These are phyloP conservation scores for Agrypnia vestita DNA, from an alignment of 1,140 invertebrate species.

Conservation along the genomic window DNA sequence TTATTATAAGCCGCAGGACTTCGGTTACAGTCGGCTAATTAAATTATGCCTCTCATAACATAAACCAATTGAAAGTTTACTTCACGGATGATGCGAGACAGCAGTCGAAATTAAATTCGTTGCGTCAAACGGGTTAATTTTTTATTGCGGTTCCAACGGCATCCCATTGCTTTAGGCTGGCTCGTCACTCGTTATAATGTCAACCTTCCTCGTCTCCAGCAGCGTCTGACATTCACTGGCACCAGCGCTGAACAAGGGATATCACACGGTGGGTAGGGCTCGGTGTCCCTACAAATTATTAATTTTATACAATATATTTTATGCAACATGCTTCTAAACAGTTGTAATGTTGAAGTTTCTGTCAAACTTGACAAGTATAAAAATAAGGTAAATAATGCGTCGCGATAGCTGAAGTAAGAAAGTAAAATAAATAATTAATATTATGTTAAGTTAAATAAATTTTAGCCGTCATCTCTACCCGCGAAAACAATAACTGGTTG, in stretches of 20 bases:
- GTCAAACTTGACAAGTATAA: too few species aligned
- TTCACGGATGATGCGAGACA: constrained; percentile 2
- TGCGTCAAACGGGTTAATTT: constrained; percentile 20
- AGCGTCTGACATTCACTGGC: constrained; percentile 8
- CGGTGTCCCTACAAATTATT: too few species aligned
- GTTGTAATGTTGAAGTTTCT: too few species aligned
- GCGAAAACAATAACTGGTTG: too few species aligned
- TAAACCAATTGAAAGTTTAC: constrained; percentile 37
- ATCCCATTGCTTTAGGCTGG: constrained; percentile 7
- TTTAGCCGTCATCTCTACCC: too few species aligned
- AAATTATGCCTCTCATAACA: constrained; percentile 8
- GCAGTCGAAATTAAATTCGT: not conserved
- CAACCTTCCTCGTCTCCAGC: constrained; percentile 22
- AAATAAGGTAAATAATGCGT: too few species aligned
- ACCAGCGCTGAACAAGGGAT: constrained; percentile 1
- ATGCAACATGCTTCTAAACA: too few species aligned
- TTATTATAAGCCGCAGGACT: not conserved
- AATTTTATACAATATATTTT: too few species aligned
- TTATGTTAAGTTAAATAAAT: too few species aligned
- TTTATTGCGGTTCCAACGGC: not conserved
- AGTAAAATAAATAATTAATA: too few species aligned
- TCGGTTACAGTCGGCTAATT: constrained; percentile 26
- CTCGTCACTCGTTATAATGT: constrained; percentile 15
- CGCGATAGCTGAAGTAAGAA: too few species aligned
- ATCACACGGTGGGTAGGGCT: not conserved